Evolutionary conservation across 2,113 vertebrate species (phyloP).

Genomic region (Typhlomys cinereus): DNA sequence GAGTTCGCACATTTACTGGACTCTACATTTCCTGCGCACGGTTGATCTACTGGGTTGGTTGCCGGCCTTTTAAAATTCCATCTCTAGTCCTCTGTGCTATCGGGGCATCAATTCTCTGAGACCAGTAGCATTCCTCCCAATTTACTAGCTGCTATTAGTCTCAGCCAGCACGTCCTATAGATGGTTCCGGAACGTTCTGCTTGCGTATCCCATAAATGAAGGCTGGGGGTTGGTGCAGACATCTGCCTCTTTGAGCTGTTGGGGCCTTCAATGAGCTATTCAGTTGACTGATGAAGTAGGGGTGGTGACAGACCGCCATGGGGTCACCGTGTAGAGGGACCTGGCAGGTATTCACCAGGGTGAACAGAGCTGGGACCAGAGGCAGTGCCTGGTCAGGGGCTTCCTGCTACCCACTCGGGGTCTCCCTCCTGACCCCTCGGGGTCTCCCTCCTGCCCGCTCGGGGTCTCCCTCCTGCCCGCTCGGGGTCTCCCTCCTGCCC

Average conservation of each 20-base stretch:
- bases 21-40: not conserved
- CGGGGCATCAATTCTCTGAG: not conserved
- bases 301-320: no score
- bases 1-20: not conserved
- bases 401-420: no score
- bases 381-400: no score
- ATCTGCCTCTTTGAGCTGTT: not conserved
- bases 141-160: not conserved
- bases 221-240: not conserved
- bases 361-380: not conserved
- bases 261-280: not conserved
- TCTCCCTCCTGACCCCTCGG: no score
- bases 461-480: no score
- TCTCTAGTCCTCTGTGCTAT: not conserved
- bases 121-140: not conserved
- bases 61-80: not conserved
- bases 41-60: not conserved
- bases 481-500: no score
- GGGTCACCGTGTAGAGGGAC: not conserved
- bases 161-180: not conserved
- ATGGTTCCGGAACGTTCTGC: not conserved
- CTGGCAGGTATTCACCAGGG: not conserved
- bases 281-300: not conserved
- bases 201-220: not conserved
- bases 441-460: no score